Conservation (phyloP, 30 jellyfish, hydroid and myxozoan species). For the Cassiopea andromeda region DNA sequence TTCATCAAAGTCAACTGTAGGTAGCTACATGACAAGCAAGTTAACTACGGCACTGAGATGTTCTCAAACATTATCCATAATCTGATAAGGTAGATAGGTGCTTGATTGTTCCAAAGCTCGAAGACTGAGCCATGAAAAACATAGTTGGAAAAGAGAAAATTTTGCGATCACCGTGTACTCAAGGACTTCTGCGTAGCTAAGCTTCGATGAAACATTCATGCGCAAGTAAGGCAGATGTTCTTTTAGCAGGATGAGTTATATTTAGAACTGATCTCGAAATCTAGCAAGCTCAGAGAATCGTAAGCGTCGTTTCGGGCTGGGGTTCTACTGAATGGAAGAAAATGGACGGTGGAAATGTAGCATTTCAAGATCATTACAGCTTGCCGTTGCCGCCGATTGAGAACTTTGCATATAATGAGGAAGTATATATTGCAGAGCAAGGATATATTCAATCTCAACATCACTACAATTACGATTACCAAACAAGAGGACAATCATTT, state of each 20-base stretch:
- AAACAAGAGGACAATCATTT: conserved; percentile 27
- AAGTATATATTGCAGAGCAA: conserved; percentile 32
- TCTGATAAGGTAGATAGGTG: no score
- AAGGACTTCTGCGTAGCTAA: neutral
- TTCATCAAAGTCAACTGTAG: no score
- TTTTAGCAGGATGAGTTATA: neutral
- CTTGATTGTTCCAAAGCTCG: no score
- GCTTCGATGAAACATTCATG: neutral
- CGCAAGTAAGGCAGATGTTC: conserved; percentile 11
- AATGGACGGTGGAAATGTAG: conserved; percentile 50
- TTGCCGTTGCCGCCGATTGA: conserved; percentile 80
- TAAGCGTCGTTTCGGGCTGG: neutral
- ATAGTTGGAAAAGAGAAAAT: neutral
- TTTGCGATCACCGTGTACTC: neutral
- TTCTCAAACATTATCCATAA: no score
- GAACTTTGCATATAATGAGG: conserved; percentile 70
- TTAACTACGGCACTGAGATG: no score
- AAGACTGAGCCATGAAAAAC: no score
- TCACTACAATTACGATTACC: conserved; percentile 50
- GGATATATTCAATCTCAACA: conserved; percentile 18
- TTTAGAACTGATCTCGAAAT: neutral
- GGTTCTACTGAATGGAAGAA: neutral
- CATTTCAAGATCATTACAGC: conserved; percentile 71
- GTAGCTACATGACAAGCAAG: no score
- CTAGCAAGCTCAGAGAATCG: neutral